These are phyloP conservation scores for Galerucella pusilla DNA, from an alignment of 2,888 invertebrate genomes.

Conservation along the genomic window DNA sequence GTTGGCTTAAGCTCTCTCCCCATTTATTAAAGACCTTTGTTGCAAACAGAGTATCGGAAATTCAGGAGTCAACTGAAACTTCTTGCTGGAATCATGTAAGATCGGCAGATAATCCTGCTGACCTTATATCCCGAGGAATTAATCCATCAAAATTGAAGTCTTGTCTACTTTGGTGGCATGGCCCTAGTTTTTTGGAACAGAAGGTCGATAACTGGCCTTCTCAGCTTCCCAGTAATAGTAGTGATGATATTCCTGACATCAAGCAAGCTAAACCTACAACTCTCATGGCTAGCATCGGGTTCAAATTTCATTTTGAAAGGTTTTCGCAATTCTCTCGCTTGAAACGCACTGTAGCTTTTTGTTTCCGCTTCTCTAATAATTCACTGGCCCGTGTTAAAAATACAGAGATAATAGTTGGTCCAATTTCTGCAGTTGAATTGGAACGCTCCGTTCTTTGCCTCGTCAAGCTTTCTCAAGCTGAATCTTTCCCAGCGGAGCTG, in stretches of 20 bases:
- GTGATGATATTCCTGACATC: neutral
- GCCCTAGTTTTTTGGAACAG: neutral
- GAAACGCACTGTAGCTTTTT: no score
- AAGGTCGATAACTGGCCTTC: neutral
- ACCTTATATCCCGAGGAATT: no score
- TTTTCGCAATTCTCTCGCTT: no score
- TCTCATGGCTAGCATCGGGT: neutral
- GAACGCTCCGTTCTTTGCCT: neutral
- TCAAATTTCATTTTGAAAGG: neutral
- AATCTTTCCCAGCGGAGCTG: neutral
- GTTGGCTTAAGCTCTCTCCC: neutral
- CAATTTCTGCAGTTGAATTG: neutral
- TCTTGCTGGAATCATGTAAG: neutral
- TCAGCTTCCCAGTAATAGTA: neutral
- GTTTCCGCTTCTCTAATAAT: no score
- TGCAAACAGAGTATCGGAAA: no score
- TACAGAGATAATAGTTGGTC: no score
- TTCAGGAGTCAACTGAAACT: no score
- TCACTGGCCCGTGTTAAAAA: no score
- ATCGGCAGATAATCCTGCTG: neutral
- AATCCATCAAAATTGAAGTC: no score
- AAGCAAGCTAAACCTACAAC: neutral
- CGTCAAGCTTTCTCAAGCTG: neutral
- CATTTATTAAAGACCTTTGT: neutral
- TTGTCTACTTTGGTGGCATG: neutral